Conservation (phyloP, 2,888 invertebrate genomes). For the Drosophila lacicola region DNA sequence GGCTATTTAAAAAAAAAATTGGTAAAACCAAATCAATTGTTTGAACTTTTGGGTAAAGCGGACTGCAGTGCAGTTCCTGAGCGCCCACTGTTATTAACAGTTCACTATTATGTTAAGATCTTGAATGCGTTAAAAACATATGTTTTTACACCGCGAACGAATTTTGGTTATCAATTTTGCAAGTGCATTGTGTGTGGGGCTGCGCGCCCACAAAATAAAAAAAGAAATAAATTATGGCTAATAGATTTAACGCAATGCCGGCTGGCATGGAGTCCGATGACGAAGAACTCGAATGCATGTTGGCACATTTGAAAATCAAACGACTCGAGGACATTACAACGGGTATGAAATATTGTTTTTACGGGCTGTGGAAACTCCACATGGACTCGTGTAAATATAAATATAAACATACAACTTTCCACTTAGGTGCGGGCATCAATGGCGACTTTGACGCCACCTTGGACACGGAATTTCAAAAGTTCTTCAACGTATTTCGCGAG, state of each 20-base stretch:
- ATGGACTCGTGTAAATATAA: neutral
- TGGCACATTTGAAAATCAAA: conserved; percentile 82
- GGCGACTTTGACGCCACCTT: conserved; percentile 82
- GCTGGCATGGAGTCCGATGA: conserved; percentile 83
- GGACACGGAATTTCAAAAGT: conserved; percentile 68
- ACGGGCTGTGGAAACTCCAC: neutral
- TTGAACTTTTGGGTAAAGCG: neutral
- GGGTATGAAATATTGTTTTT: conserved; percentile 48
- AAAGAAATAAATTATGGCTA: conserved; percentile 45
- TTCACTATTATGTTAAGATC: conserved; percentile 7
- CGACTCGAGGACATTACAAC: conserved; percentile 83
- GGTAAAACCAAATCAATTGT: neutral
- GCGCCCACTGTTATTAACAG: conserved; percentile 13
- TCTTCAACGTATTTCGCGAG: conserved; percentile 79
- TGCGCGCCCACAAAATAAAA: conserved; percentile 40
- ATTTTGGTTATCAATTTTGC: conserved; percentile 46
- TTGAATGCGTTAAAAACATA: conserved; percentile 20
- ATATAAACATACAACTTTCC: neutral
- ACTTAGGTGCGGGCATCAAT: conserved; percentile 81
- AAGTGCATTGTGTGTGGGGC: conserved; percentile 42
- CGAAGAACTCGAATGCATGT: conserved; percentile 60
- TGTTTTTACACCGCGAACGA: conserved; percentile 39
- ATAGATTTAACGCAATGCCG: conserved; percentile 61
- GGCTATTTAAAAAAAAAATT: neutral
- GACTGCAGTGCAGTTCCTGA: neutral